Evolutionary conservation across 2,797 vertebrate genomes (phyloP).

Genomic region (Fratercula arctica): DNA sequence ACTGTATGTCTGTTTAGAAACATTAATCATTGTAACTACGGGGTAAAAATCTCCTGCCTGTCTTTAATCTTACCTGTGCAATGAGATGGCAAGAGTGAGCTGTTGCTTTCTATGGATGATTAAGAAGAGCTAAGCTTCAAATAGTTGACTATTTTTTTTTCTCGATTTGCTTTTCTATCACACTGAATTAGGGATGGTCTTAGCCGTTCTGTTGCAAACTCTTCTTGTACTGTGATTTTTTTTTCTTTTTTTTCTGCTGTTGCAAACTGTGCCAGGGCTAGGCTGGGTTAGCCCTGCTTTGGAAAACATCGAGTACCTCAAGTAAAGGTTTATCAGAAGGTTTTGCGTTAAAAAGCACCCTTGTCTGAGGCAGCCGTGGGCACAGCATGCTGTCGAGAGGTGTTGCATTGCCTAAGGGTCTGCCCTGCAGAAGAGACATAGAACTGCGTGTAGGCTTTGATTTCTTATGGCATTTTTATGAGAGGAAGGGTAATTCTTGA

Average conservation of each 20-base stretch:
- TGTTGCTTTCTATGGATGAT: conserved; percentile 10
- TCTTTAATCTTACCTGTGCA: conserved; percentile 44
- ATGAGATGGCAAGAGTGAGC: conserved; percentile 20
- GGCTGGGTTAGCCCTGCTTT: not conserved
- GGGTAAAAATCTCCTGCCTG: conserved; percentile 51
- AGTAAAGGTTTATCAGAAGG: not conserved
- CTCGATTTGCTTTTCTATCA: conserved; percentile 30
- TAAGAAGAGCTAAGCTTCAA: conserved; percentile 32
- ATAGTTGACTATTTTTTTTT: not conserved
- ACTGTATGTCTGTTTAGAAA: conserved; percentile 62
- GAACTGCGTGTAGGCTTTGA: not conserved
- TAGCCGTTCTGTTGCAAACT: not conserved
- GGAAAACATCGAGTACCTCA: not conserved
- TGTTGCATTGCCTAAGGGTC: not conserved
- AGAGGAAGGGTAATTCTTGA: not conserved
- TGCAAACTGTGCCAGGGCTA: not conserved
- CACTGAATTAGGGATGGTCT: conserved; percentile 11
- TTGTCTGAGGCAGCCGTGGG: not conserved
- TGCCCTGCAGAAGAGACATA: not conserved
- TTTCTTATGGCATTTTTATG: not conserved
- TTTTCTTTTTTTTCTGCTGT: not conserved
- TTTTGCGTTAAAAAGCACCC: not conserved
- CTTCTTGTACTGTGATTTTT: not conserved
- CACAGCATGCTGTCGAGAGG: not conserved
- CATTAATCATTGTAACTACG: conserved; percentile 53